These are phyloP conservation scores for Didymodactylos carnosus DNA, from an alignment of 2,888 invertebrate genomes.

Conservation along the genomic window DNA sequence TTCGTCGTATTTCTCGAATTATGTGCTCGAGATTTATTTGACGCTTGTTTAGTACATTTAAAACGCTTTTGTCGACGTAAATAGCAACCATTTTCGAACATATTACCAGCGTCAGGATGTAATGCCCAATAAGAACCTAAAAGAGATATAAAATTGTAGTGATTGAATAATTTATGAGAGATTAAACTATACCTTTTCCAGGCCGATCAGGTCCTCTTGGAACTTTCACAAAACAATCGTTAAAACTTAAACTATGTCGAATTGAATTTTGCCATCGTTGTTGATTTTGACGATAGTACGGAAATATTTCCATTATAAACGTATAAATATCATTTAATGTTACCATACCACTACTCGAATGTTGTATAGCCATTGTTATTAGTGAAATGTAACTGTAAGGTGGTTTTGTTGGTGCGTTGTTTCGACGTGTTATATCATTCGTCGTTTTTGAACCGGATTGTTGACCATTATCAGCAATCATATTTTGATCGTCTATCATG, in stretches of 20 bases:
- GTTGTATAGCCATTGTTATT: constrained; percentile 98
- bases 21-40: neutral
- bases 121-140: constrained; percentile 49
- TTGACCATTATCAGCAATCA: too few species aligned
- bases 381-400: constrained; percentile 62
- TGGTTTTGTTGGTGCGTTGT: constrained; percentile 8
- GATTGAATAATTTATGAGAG: too few species aligned
- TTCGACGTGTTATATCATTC: neutral
- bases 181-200: too few species aligned
- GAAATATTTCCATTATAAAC: constrained; percentile 97
- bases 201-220: constrained; percentile 71
- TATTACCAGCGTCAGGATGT: constrained; percentile 91
- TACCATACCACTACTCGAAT: constrained; percentile 86
- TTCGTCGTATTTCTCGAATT: too few species aligned
- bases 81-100: constrained; percentile 99
- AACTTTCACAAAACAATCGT: constrained; percentile 97
- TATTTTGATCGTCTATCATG: too few species aligned
- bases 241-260: constrained; percentile 84
- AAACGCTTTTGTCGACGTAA: constrained; percentile 86
- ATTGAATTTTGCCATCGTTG: constrained; percentile 99
- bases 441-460: neutral
- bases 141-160: too few species aligned
- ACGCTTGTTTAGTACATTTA: constrained; percentile 39
- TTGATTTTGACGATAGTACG: constrained; percentile 92
- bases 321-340: constrained; percentile 95